Base-by-base conservation (phyloP, 2,888 invertebrate species). In the Chesias legatella region DNA sequence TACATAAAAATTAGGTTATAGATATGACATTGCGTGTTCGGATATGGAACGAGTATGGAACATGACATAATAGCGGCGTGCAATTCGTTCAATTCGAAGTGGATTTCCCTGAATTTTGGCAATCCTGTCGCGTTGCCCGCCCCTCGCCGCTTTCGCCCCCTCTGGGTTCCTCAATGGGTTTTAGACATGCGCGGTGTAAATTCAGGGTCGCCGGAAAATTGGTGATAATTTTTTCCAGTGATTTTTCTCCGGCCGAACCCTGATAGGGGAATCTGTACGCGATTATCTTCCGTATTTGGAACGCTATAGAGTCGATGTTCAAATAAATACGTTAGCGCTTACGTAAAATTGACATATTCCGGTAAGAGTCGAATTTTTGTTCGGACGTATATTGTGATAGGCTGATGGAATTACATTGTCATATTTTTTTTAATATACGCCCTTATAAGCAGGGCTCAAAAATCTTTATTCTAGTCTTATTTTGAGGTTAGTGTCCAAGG, bases 161-260 rank as follows among this genome's bases (percentile, higher is more conserved):
- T 79, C 68, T 54, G 21, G 40, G 60, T 80, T 79, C 73, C 76
- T 81, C 69, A 84, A 85, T 83, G 79, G 71, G 64, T 58, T 56
- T 65, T 63, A 74, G 60, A 66, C 83, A 82, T 84, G 85, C 85
- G 85, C 84, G 36, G 43, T 72, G 41, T 37, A 50, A 33, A 42
- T 51, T 51, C 51, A 53, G 48, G 50, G 50, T 50, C 51, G 48
- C 32, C 30, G 21, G 47, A 51, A 48, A 51, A 51, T 53, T 51
- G 42, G 44, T 45, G 51, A 53, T 53, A 53, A 53, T 48, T 53
- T 47, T 17, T 48, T 34, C 42, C 32, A 30, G 44, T 42, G 48
- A 53, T 51, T 51, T 51, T 51, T 47, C 39, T 53, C 42, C 32
- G 45, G 43, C 38, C 45, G 38, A 48, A 48, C 43, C 48, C 42